A percentile compares a stretch with the other conserved stretches of the same genome.
phyloP scores from a whole-genome alignment of 2,888 invertebrate species.

The Cerastis leucographa region DNA sequence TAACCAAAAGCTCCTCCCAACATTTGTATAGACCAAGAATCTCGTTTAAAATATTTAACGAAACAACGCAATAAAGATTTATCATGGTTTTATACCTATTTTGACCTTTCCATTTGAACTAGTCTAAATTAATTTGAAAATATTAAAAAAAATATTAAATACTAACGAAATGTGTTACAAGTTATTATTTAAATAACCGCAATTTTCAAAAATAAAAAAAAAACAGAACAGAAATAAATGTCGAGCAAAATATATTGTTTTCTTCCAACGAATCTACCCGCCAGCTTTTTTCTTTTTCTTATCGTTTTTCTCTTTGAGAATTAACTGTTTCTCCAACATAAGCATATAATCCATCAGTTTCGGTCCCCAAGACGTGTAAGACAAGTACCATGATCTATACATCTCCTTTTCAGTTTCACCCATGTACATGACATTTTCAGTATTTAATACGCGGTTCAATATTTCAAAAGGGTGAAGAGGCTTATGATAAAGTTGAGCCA shows the following conservation, averaged over 20 bases:
- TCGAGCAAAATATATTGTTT: not conserved
- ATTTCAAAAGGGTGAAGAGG: conserved; percentile 90
- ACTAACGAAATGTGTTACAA: not conserved
- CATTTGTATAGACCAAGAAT: not conserved
- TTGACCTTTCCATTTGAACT: not conserved
- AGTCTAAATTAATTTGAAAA: too few relatives aligned
- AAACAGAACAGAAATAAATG: not conserved
- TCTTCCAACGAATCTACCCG: not conserved
- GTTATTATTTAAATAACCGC: not conserved
- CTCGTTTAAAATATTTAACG: not conserved
- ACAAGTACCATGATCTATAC: conserved; percentile 87
- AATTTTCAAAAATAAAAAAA: too few relatives aligned
- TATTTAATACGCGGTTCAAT: conserved; percentile 82
- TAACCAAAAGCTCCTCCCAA: not conserved
- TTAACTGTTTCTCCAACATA: conserved; percentile 80
- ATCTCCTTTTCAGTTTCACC: conserved; percentile 85
- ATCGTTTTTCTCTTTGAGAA: conserved; percentile 80
- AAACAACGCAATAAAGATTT: not conserved
- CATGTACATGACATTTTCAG: conserved; percentile 76
- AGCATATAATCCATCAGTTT: conserved; percentile 78
- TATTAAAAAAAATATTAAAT: too few relatives aligned
- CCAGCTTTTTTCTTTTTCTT: conserved; percentile 75
- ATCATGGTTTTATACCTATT: not conserved
- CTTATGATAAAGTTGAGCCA: conserved; percentile 87
- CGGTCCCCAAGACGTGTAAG: conserved; percentile 80